phyloP scores from a whole-genome alignment of 2,113 vertebrate species.

The Menura novaehollandiae region DNA sequence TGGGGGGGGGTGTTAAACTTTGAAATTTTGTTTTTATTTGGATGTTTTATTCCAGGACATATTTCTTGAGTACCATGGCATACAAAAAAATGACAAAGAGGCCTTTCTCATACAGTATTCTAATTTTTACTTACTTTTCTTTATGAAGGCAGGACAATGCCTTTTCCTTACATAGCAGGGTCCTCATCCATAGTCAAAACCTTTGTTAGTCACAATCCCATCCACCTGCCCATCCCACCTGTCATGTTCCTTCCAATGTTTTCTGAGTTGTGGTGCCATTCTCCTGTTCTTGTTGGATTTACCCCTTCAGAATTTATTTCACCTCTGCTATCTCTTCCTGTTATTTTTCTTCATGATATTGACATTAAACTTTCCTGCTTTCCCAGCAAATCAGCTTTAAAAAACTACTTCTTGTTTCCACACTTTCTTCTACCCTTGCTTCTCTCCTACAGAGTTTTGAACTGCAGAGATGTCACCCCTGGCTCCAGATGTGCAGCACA shows the following conservation, averaged over 20 bases:
- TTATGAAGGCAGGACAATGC: not conserved
- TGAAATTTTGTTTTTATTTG: no score
- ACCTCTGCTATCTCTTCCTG: not conserved
- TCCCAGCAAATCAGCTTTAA: not conserved
- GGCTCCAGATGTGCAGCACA: not conserved
- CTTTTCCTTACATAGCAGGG: not conserved
- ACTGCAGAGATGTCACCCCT: not conserved
- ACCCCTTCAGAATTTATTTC: not conserved
- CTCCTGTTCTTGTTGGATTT: not conserved
- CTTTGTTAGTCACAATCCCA: not conserved
- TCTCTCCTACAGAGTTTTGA: not conserved
- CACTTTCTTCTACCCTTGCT: not conserved
- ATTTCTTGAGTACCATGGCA: not conserved
- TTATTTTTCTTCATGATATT: not conserved
- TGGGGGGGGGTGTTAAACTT: no score
- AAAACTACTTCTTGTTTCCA: not conserved
- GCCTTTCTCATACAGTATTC: not conserved
- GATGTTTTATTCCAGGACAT: no score
- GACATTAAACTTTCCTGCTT: not conserved
- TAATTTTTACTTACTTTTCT: not conserved
- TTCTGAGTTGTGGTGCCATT: not conserved
- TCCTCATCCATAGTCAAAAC: not conserved
- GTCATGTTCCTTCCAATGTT: not conserved
- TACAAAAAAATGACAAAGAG: not conserved
- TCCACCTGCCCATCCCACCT: not conserved